Conservation (phyloP, 2,888 invertebrate genomes). For the Cheilosia vulpina region DNA sequence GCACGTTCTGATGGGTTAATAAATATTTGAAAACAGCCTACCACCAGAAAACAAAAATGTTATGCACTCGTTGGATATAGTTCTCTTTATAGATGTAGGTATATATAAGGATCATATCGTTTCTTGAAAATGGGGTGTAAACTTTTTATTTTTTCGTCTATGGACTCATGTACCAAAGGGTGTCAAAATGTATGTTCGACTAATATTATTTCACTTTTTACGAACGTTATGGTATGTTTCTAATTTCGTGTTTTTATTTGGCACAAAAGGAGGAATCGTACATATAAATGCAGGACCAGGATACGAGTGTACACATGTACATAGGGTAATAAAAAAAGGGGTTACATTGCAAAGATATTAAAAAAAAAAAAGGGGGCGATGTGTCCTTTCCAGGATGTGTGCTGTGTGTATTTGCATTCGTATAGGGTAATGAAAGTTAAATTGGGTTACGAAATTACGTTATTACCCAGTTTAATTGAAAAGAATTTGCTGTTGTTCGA, state of each 20-base stretch:
- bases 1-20: constrained; percentile 74
- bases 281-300: constrained; percentile 21
- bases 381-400: constrained; percentile 2
- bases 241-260: constrained; percentile 59
- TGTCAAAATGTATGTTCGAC: constrained; percentile 49
- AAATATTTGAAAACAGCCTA: constrained; percentile 73
- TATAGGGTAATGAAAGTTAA: constrained; percentile 55
- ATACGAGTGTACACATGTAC: constrained; percentile 13
- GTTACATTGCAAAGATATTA: constrained; percentile 26
- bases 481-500: constrained; percentile 36
- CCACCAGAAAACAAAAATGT: constrained; percentile 42
- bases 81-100: background rate
- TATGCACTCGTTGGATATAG: background rate
- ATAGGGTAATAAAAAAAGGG: constrained; percentile 49
- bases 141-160: constrained; percentile 37
- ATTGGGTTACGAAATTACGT: constrained; percentile 59
- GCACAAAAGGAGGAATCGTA: constrained; percentile 2
- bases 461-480: constrained; percentile 72
- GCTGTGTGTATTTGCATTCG: constrained; percentile 38
- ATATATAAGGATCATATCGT: constrained; percentile 32
- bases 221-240: constrained; percentile 62
- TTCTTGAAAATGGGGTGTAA: constrained; percentile 60
- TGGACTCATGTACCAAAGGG: constrained; percentile 54
- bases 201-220: constrained; percentile 63
- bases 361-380: constrained; percentile 20